Evolutionary conservation across 2,888 invertebrate species (phyloP), one percentile per base, ranked within the genome.

Genomic region (Sclerodermus sp.): DNA sequence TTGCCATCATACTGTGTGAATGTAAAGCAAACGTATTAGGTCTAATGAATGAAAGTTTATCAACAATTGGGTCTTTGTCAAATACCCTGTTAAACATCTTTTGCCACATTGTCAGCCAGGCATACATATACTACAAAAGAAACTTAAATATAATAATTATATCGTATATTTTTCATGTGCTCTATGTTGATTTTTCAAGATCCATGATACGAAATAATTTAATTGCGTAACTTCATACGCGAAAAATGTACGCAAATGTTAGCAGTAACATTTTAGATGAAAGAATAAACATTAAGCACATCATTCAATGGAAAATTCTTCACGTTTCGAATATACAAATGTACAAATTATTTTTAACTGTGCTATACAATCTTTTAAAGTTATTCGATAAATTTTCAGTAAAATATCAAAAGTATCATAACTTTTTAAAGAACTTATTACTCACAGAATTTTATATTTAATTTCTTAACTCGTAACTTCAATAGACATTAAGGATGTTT

Each of bases 91-190:
- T 49, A 39, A 44, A 49, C 49, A 44, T 40, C 40, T 23, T 23
- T 42, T 52, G 39, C 37, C 48, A 45, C 45, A 52, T 52, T 49
- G 52, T 49, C 49, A 44, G 31, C 44, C 44, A 45, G 48, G 45
- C 47, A 12, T 42, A 52, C 43, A 39, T 49, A 43, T 38, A 46
- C 45, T 53, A 46, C 38, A 41, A 48, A 42, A 45, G 37, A n/a
- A 49, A 53, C 31, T 49, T 46, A 45, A 53, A 53, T 49, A 53
- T 49, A 53, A 49, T 23, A 42, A 53, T 53, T 53, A 53, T 53
- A 53, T 42, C 36, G 23, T 47, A 47, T 47, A 47, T 47, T 47
- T 47, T 47, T 42, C 47, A 47, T 47, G 47, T 47, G 47, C 47
- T 47, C 42, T 47, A 42, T 42, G 15, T 42, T 47, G 16, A 47